Evolutionary conservation across 1,140 invertebrate genomes (phyloP).

Genomic region (Bombus consobrinus): DNA sequence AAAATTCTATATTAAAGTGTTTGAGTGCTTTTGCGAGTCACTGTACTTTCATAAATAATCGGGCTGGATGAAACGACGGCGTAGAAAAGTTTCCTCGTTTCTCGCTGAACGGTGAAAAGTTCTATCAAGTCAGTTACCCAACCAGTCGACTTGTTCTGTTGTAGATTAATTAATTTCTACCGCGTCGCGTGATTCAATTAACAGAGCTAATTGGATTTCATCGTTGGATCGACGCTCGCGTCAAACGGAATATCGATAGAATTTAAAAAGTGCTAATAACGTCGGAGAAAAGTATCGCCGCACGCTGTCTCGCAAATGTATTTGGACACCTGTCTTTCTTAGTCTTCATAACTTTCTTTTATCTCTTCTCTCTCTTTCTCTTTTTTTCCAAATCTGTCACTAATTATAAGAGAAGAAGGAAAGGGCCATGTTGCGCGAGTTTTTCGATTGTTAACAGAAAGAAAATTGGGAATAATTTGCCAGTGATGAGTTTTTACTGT

Average conservation of each 20-base stretch:
- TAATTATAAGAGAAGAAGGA: too few species aligned
- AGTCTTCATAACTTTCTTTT: too few species aligned
- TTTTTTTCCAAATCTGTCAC: too few species aligned
- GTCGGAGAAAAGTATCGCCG: too few species aligned
- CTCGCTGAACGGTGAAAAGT: background rate
- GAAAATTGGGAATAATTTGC: too few species aligned
- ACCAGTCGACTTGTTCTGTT: too few species aligned
- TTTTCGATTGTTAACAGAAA: too few species aligned
- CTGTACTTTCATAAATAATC: background rate
- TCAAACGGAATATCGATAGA: background rate
- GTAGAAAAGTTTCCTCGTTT: background rate
- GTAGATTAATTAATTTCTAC: slow-evolving; percentile 13
- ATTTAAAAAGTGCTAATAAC: background rate
- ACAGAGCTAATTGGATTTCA: background rate
- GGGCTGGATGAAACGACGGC: background rate
- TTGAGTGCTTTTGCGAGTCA: background rate
- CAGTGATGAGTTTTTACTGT: too few species aligned
- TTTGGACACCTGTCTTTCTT: background rate
- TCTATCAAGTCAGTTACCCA: background rate
- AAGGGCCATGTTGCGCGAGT: too few species aligned
- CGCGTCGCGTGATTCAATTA: background rate
- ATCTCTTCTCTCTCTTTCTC: rapidly evolving
- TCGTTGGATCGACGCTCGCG: background rate
- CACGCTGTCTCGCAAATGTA: background rate
- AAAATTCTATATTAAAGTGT: too few species aligned